phyloP scores from a whole-genome alignment of 1,140 invertebrate genomes.

The Capitella teleta region DNA sequence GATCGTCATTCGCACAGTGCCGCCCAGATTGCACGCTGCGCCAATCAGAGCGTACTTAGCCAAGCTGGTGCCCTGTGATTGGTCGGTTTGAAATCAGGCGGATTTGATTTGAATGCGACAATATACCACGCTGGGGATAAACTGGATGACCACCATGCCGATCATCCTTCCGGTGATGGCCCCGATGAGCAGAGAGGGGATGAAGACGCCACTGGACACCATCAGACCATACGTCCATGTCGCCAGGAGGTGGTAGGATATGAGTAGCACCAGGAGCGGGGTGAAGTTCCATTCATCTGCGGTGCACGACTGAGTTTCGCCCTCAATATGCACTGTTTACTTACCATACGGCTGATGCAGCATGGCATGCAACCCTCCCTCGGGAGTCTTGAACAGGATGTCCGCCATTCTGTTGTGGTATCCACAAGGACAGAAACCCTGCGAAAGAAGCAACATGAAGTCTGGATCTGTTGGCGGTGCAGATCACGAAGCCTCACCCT shows the following conservation, averaged over 20 bases:
- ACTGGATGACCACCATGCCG: conserved; percentile 15
- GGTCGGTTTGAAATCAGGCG: too few species aligned
- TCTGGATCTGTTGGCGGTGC: neutral
- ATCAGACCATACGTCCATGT: conserved; percentile 87
- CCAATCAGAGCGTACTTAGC: conserved; percentile 10
- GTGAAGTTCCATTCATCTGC: conserved; percentile 4
- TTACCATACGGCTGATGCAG: conserved; percentile 65
- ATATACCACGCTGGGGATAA: neutral
- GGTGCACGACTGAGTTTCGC: too few species aligned
- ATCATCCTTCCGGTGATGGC: conserved; percentile 90
- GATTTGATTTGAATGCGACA: too few species aligned
- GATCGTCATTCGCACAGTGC: conserved; percentile 93
- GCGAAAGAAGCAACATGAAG: neutral
- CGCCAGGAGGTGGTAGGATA: conserved; percentile 40
- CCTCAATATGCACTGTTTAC: too few species aligned
- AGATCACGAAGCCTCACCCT: neutral
- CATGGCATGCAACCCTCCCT: conserved; percentile 81
- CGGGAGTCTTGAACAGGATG: conserved; percentile 94
- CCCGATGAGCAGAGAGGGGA: conserved; percentile 85
- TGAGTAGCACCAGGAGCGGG: neutral
- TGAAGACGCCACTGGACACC: conserved; percentile 90
- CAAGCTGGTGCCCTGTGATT: conserved; percentile 9
- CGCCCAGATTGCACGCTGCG: conserved; percentile 61
- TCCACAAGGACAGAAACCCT: conserved; percentile 62
- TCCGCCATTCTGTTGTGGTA: conserved; percentile 80